phyloP scores from a whole-genome alignment of 2,888 invertebrate species.

The Diloba caeruleocephala region DNA sequence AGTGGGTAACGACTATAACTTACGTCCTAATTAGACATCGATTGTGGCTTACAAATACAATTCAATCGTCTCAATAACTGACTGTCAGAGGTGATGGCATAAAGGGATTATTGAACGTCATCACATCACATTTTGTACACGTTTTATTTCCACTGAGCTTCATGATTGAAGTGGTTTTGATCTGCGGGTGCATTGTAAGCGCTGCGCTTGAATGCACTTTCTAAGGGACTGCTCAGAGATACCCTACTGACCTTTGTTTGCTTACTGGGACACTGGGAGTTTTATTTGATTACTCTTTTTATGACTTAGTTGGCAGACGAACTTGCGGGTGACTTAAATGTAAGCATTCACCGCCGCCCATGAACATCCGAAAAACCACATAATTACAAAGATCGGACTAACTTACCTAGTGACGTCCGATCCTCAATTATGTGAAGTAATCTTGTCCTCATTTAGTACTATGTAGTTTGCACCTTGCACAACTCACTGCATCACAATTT shows the following conservation, averaged over 20 bases:
- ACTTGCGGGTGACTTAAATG: too few species aligned
- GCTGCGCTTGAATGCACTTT: conserved; percentile 67
- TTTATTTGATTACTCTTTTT: conserved; percentile 52
- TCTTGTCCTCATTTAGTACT: too few species aligned
- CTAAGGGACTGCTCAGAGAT: conserved; percentile 55
- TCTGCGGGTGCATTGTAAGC: conserved; percentile 82
- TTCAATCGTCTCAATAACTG: conserved; percentile 40
- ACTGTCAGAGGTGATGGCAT: conserved; percentile 48
- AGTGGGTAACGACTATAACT: conserved; percentile 4
- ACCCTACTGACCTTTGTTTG: conserved; percentile 72
- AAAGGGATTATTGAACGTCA: conserved; percentile 55
- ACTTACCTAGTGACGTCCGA: too few species aligned
- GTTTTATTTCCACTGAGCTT: conserved; percentile 45
- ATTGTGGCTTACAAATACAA: conserved; percentile 27
- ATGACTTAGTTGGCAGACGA: too few species aligned
- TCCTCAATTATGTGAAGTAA: too few species aligned
- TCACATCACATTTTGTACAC: conserved; percentile 42
- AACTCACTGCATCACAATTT: too few species aligned
- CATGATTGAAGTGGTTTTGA: conserved; percentile 66
- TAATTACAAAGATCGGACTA: too few species aligned
- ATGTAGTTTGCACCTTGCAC: too few species aligned
- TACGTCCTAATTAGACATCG: conserved; percentile 39
- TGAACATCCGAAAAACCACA: too few species aligned
- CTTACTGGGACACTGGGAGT: conserved; percentile 54
- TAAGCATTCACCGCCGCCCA: too few species aligned